phyloP scores from a whole-genome alignment of 2,888 invertebrate genomes.

The Augiades crinisus region DNA sequence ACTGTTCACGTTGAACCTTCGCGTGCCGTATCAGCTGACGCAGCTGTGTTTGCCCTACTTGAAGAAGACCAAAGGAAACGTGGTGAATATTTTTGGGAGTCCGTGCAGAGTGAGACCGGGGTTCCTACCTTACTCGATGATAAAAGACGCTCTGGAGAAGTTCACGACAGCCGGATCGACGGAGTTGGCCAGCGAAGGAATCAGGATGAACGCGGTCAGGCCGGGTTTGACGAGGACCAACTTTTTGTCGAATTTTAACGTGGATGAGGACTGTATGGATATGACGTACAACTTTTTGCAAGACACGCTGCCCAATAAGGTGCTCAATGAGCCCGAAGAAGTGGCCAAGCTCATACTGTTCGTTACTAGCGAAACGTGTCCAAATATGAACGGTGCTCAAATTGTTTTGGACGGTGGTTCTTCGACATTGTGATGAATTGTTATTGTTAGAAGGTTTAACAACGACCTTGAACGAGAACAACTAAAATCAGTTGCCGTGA shows the following conservation, averaged over 20 bases:
- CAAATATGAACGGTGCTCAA: constrained; percentile 46
- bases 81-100: constrained; percentile 54
- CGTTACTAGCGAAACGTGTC: constrained; percentile 49
- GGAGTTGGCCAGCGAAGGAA: constrained; percentile 53
- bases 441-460: not conserved
- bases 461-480: too few relatives aligned
- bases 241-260: constrained; percentile 50
- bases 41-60: constrained; percentile 52
- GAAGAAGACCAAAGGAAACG: constrained; percentile 51
- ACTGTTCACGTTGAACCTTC: constrained; percentile 48
- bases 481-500: too few relatives aligned
- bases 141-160: constrained; percentile 50
- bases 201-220: constrained; percentile 59
- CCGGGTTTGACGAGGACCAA: constrained; percentile 58
- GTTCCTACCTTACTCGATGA: constrained; percentile 50
- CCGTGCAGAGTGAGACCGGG: constrained; percentile 51
- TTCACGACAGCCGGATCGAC: constrained; percentile 54
- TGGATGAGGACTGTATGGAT: constrained; percentile 47
- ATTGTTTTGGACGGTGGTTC: constrained; percentile 25
- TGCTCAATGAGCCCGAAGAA: constrained; percentile 55
- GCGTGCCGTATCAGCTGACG: constrained; percentile 55
- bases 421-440: not conserved
- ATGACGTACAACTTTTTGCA: constrained; percentile 45
- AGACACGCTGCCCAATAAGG: constrained; percentile 44
- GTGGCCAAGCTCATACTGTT: constrained; percentile 55